A percentile compares a stretch with the other conserved stretches of the same genome.
Conservation (phyloP, 2,888 invertebrate genomes). For the Celastrina argiolus region DNA sequence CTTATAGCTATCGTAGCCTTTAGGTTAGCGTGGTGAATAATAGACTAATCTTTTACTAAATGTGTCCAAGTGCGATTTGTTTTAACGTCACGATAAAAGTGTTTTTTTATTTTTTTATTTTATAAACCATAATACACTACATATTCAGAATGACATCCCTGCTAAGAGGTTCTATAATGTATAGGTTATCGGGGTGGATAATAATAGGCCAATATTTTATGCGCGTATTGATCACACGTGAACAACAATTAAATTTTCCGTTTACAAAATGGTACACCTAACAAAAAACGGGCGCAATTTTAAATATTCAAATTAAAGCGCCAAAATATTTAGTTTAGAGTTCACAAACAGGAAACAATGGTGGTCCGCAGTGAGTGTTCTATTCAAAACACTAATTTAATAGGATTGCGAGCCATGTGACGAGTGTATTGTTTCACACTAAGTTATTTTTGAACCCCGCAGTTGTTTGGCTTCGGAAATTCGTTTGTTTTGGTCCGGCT, state of each 20-base stretch:
- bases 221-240: too few species aligned
- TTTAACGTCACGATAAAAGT: too few species aligned
- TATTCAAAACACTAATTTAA: slow-evolving; percentile 44
- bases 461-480: slow-evolving; percentile 37
- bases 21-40: too few species aligned
- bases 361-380: slow-evolving; percentile 36
- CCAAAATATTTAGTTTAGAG: slow-evolving; percentile 9
- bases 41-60: too few species aligned
- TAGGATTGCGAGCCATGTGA: slow-evolving; percentile 43
- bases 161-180: too few species aligned
- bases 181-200: too few species aligned
- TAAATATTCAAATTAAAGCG: slow-evolving; percentile 4
- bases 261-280: neutral
- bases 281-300: neutral
- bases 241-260: neutral
- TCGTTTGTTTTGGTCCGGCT: slow-evolving; percentile 30
- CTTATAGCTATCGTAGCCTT: neutral
- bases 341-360: slow-evolving; percentile 26
- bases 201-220: too few species aligned
- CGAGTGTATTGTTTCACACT: slow-evolving; percentile 46
- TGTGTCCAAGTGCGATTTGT: too few species aligned
- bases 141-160: too few species aligned
- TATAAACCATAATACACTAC: too few species aligned
- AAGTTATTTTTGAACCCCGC: slow-evolving; percentile 36
- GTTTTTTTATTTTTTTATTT: too few species aligned